These are phyloP conservation scores for Hiodon alosoides DNA, from an alignment of 2,113 vertebrate genomes.

Conservation along the genomic window DNA sequence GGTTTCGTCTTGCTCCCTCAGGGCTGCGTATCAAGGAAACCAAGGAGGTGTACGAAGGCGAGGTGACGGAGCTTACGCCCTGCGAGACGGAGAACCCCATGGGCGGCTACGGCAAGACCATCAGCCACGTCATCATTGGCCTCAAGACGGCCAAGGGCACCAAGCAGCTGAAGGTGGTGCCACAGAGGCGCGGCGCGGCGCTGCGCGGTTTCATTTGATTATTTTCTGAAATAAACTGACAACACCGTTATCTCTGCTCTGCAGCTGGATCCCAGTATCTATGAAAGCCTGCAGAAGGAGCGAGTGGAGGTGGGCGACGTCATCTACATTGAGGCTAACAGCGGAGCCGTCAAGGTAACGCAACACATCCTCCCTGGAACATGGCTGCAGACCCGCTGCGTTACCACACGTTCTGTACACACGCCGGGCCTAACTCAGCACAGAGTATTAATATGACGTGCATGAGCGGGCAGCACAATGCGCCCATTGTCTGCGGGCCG, in stretches of 20 bases:
- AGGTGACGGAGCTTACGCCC: slow-evolving; percentile 93
- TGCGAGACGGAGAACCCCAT: slow-evolving; percentile 98
- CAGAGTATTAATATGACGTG: not conserved
- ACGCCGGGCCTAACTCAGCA: not conserved
- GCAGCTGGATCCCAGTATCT: slow-evolving; percentile 96
- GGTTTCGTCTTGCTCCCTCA: slow-evolving; percentile 42
- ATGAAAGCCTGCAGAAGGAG: slow-evolving; percentile 97
- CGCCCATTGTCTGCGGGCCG: not conserved
- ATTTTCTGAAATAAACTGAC: not conserved
- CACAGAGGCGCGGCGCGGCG: not conserved
- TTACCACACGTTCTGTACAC: no score
- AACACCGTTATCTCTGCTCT: slow-evolving; percentile 26
- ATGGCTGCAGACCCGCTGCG: not conserved
- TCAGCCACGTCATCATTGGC: slow-evolving; percentile 95
- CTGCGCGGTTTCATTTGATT: not conserved
- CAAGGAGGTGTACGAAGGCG: slow-evolving; percentile 97
- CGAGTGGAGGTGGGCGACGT: slow-evolving; percentile 93
- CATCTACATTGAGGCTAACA: slow-evolving; percentile 98
- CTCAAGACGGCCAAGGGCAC: slow-evolving; percentile 96
- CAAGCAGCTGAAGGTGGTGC: slow-evolving; percentile 88
- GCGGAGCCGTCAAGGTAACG: slow-evolving; percentile 92
- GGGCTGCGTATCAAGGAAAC: slow-evolving; percentile 96
- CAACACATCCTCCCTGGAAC: not conserved
- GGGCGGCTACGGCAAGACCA: slow-evolving; percentile 96
- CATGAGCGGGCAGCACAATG: not conserved